These are phyloP conservation scores for Tachysurus vachellii DNA, from an alignment of 2,113 vertebrate genomes.

Conservation along the genomic window DNA sequence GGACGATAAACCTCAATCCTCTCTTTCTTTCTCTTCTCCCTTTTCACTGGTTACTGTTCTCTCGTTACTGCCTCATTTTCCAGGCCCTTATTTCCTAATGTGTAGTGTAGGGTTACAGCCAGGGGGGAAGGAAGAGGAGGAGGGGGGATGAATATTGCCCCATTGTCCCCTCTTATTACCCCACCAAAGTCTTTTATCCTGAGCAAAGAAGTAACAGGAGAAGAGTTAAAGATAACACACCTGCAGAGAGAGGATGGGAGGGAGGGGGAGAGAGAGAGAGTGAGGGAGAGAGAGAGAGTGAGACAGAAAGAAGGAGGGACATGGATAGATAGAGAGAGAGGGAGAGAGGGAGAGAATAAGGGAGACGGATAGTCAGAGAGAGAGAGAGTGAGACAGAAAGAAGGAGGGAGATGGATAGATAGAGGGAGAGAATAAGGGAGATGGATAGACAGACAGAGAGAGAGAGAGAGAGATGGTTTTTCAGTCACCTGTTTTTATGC, in stretches of 20 bases:
- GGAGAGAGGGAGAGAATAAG: not conserved
- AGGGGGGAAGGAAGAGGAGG: not conserved
- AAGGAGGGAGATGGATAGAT: no score
- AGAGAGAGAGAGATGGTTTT: not conserved
- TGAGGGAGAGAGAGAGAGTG: no score
- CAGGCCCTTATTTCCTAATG: constrained; percentile 34
- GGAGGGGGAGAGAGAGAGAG: constrained; percentile 5
- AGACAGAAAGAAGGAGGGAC: not conserved
- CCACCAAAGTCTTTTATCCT: constrained; percentile 56
- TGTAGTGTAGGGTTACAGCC: constrained; percentile 56
- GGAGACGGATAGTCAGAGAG: not conserved
- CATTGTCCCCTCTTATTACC: constrained; percentile 19
- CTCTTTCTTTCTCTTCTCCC: not conserved
- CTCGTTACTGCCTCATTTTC: constrained; percentile 38
- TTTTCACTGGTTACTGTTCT: constrained; percentile 24
- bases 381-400: not conserved
- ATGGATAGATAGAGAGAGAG: not conserved
- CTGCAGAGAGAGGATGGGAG: constrained; percentile 45
- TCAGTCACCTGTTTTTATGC: constrained; percentile 1
- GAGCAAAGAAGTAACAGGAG: constrained; percentile 57
- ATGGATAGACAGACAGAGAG: not conserved
- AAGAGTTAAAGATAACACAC: constrained; percentile 59
- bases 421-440: not conserved
- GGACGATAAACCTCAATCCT: not conserved
- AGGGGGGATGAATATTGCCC: constrained; percentile 5